phyloP scores from a whole-genome alignment of 2,113 vertebrate genomes.

The Pteruthius melanotis region DNA sequence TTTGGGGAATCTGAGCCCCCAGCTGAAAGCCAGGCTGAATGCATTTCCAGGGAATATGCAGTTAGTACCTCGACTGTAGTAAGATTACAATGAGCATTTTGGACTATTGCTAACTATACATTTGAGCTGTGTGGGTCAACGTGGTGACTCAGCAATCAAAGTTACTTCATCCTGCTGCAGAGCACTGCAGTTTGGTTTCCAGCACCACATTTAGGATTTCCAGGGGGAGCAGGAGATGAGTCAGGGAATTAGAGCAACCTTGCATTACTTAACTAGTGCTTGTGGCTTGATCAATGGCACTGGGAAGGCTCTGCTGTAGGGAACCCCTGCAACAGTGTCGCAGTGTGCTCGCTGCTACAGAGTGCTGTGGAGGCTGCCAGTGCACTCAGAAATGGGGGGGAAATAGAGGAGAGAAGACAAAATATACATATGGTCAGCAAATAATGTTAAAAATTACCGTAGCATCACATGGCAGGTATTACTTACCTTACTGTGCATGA shows the following conservation, averaged over 20 bases:
- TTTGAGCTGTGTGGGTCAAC: background rate
- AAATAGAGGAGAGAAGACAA: background rate
- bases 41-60: background rate
- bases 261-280: slow-evolving; percentile 43
- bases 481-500: background rate
- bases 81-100: slow-evolving; percentile 16
- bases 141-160: slow-evolving; percentile 51
- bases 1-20: background rate
- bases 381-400: background rate
- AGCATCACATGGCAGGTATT: background rate
- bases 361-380: background rate
- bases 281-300: slow-evolving; percentile 54
- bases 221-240: slow-evolving; percentile 55
- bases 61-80: background rate
- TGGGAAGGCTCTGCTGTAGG: slow-evolving; percentile 49
- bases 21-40: background rate
- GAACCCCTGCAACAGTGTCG: slow-evolving; percentile 58
- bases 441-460: background rate
- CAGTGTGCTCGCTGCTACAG: slow-evolving; percentile 28
- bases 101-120: background rate
- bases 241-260: slow-evolving; percentile 63
- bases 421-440: background rate
- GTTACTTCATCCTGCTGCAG: slow-evolving; percentile 40
- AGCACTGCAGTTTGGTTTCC: slow-evolving; percentile 45
- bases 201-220: slow-evolving; percentile 48